These are phyloP conservation scores for Oeneis ivallda DNA, from an alignment of 2,888 invertebrate genomes.

Conservation along the genomic window DNA sequence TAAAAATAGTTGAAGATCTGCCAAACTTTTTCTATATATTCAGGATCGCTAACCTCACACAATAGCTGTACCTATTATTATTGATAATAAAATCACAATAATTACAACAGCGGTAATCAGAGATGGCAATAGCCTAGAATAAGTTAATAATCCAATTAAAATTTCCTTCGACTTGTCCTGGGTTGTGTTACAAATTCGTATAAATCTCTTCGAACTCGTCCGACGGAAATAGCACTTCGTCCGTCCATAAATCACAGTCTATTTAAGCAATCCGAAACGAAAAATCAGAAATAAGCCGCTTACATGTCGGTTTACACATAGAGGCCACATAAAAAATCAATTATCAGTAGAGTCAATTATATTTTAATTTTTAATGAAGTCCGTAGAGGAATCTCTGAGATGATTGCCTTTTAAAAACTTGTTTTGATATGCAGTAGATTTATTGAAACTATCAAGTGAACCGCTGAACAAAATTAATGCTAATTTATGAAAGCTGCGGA, in stretches of 20 bases:
- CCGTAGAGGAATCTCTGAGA: neutral
- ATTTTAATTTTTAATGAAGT: slow-evolving; percentile 20
- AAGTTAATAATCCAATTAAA: slow-evolving; percentile 80
- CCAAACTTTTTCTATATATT: neutral
- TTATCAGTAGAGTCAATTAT: neutral
- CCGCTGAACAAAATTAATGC: neutral
- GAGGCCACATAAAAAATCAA: slow-evolving; percentile 28
- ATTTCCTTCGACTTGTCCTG: slow-evolving; percentile 73
- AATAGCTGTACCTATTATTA: neutral
- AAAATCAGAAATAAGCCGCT: slow-evolving; percentile 76
- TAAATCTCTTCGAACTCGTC: slow-evolving; percentile 76
- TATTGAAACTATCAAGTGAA: neutral
- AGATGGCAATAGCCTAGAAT: slow-evolving; percentile 53
- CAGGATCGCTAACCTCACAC: neutral
- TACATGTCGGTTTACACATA: slow-evolving; percentile 58
- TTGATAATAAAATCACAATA: slow-evolving; percentile 6
- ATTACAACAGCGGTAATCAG: slow-evolving; percentile 43
- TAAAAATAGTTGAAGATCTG: neutral
- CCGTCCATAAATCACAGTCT: slow-evolving; percentile 77
- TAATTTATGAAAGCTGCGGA: neutral
- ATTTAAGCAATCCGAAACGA: slow-evolving; percentile 77
- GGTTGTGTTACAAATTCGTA: slow-evolving; percentile 76
- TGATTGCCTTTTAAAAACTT: neutral
- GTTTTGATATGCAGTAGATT: neutral
- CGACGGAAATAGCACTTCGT: slow-evolving; percentile 79